Evolutionary conservation across 1,140 invertebrate species (phyloP), one percentile per base, ranked within the genome.

Genomic region (Geopemphigus sp.): DNA sequence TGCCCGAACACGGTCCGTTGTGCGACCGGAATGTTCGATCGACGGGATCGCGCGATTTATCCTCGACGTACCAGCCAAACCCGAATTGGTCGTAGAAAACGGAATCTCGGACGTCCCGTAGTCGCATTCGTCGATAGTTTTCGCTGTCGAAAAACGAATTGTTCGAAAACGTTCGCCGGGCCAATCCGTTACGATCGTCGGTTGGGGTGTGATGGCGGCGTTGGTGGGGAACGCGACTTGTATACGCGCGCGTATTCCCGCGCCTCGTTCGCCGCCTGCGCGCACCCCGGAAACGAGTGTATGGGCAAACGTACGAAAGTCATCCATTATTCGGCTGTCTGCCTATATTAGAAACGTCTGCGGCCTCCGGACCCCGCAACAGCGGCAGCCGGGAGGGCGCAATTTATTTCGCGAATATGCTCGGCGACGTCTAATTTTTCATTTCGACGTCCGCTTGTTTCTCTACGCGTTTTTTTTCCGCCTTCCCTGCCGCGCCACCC

Each of bases 371-470:
- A 68, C 64, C 64, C 64, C 22, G 64, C 53, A 45, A 5, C n/a
- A 64, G 29, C 72, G n/a, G n/a, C 11, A n/a, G n/a, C n/a, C n/a
- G 24, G 11, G 39, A 59, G 29, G 22, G 39, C 24, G 74, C 74
- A 78, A 78, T 78, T 78, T 78, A 78, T 78, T 78, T 63, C 17
- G 45, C 74, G 74, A 78, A 78, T 61, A 78, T 61, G 74, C 74
- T 57, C 74, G 50, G 39, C 57, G 45, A 78, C 74, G 57, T 57
- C 74, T 78, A 78, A 78, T 78, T 78, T 78, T 78, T 78, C 74
- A 78, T 78, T 78, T 78, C 57, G 54, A 45, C 56, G 45, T 4
- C 26, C 29, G 14, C n/a, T 22, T 61, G 56, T 47, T 22, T 78
- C 24, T 61, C 22, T 29, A 10, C 17, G 10, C 19, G 22, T 68